phyloP scores from a whole-genome alignment of 2,888 invertebrate genomes.

The Cryptocephalus primarius region DNA sequence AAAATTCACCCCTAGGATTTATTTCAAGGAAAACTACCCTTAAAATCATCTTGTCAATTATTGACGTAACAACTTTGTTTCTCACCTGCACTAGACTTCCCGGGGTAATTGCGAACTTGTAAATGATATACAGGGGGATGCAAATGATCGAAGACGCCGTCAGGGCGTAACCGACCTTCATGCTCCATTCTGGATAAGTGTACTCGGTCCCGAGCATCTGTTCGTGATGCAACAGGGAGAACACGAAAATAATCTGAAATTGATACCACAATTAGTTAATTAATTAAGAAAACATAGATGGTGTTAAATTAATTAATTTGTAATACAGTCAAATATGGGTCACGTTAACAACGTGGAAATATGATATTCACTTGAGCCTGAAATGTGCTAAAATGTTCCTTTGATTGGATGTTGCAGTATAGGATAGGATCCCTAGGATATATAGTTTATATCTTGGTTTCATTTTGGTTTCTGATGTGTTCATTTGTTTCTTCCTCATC shows the following conservation, averaged over 20 bases:
- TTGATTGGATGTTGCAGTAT: too few species aligned
- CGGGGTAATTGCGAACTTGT: constrained; percentile 60
- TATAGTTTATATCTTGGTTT: too few species aligned
- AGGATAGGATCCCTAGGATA: too few species aligned
- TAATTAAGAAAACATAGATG: constrained; percentile 1
- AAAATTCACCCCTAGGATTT: too few species aligned
- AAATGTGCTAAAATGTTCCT: too few species aligned
- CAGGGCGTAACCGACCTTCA: constrained; percentile 69
- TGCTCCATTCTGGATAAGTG: constrained; percentile 71
- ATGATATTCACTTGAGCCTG: too few species aligned
- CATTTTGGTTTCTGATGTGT: too few species aligned
- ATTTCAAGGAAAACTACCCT: too few species aligned
- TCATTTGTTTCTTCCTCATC: too few species aligned
- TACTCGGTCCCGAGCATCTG: constrained; percentile 68
- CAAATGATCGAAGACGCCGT: constrained; percentile 77
- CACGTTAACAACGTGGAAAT: too few species aligned
- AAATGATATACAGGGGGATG: constrained; percentile 75
- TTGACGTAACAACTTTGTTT: neutral
- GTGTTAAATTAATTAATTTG: neutral
- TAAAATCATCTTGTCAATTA: too few species aligned
- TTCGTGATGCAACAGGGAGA: constrained; percentile 69
- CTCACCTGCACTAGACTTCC: constrained; percentile 45
- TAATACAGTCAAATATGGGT: too few species aligned
- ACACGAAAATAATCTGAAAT: constrained; percentile 65
- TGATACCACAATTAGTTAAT: neutral